Evolutionary conservation across 2,888 invertebrate species (phyloP).

Genomic region (Esperia sulphurella): DNA sequence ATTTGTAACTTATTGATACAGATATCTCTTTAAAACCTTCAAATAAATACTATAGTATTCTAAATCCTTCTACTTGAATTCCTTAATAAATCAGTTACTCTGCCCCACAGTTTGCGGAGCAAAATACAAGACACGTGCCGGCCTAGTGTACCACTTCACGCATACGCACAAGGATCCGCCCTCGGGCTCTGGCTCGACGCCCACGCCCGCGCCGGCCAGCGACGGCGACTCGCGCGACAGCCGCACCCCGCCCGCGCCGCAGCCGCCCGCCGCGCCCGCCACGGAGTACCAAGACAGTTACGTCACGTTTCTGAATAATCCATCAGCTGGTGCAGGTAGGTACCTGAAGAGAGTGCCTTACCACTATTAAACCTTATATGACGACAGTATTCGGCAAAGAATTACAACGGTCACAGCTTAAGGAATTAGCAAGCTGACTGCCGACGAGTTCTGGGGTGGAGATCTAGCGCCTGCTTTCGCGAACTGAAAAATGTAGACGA

Average conservation of each 20-base stretch:
- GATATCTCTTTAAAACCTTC: not conserved
- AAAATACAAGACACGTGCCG: slow-evolving; percentile 97
- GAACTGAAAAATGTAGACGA: too few species aligned
- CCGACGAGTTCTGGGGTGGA: too few species aligned
- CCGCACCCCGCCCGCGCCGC: slow-evolving; percentile 89
- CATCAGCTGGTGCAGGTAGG: slow-evolving; percentile 56
- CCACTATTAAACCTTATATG: too few species aligned
- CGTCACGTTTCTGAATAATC: slow-evolving; percentile 83
- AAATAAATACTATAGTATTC: not conserved
- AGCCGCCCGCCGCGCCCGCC: slow-evolving; percentile 53
- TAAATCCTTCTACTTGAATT: too few species aligned
- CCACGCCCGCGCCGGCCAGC: slow-evolving; percentile 45
- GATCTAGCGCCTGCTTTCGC: too few species aligned
- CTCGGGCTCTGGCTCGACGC: slow-evolving; percentile 33
- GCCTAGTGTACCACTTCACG: slow-evolving; percentile 96
- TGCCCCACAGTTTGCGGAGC: slow-evolving; percentile 92
- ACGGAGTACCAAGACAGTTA: slow-evolving; percentile 83
- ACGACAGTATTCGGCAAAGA: too few species aligned
- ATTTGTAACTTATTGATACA: not conserved
- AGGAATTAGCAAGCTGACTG: too few species aligned
- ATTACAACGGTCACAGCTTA: too few species aligned
- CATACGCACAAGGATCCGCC: slow-evolving; percentile 88
- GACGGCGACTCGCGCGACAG: slow-evolving; percentile 60
- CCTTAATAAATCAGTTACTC: too few species aligned
- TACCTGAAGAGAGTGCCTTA: not conserved